Percentiles rank a stretch among this genome's conserved stretches.
phyloP scores from a whole-genome alignment of 2,113 vertebrate genomes.

The Brachyistius frenatus region DNA sequence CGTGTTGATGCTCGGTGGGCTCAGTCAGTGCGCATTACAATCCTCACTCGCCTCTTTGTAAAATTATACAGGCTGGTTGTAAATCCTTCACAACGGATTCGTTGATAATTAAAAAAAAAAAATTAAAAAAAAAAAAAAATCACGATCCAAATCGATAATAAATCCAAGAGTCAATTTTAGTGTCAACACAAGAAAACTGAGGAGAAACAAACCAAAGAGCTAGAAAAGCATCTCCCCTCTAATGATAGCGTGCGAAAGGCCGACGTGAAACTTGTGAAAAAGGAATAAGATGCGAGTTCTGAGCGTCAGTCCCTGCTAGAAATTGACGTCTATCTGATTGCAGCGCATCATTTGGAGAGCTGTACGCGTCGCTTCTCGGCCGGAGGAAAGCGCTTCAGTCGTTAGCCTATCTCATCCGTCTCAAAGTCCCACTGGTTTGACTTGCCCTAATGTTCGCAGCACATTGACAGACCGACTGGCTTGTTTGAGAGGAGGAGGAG shows the following conservation, averaged over 20 bases:
- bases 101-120: slow-evolving; percentile 6
- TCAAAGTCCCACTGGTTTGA: slow-evolving; percentile 78
- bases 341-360: slow-evolving; percentile 64
- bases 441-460: slow-evolving; percentile 79
- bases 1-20: slow-evolving; percentile 66
- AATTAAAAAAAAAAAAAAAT: neutral
- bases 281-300: neutral
- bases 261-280: slow-evolving; percentile 55
- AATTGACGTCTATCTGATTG: slow-evolving; percentile 45
- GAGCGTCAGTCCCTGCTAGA: slow-evolving; percentile 37
- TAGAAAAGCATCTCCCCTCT: slow-evolving; percentile 47
- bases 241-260: slow-evolving; percentile 22
- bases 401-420: slow-evolving; percentile 62
- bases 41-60: slow-evolving; percentile 41
- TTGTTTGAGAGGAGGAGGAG: slow-evolving; percentile 73
- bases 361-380: slow-evolving; percentile 52
- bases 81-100: slow-evolving; percentile 57
- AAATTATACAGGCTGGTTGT: slow-evolving; percentile 43
- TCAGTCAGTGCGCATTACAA: slow-evolving; percentile 52
- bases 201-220: slow-evolving; percentile 35
- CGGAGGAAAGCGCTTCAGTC: slow-evolving; percentile 52
- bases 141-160: slow-evolving; percentile 44
- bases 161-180: slow-evolving; percentile 47
- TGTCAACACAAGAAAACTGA: slow-evolving; percentile 35
- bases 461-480: slow-evolving; percentile 82